Evolutionary conservation across 2,888 invertebrate genomes (phyloP), one percentile per base, ranked within the genome.

Genomic region (Abrostola tripartita): DNA sequence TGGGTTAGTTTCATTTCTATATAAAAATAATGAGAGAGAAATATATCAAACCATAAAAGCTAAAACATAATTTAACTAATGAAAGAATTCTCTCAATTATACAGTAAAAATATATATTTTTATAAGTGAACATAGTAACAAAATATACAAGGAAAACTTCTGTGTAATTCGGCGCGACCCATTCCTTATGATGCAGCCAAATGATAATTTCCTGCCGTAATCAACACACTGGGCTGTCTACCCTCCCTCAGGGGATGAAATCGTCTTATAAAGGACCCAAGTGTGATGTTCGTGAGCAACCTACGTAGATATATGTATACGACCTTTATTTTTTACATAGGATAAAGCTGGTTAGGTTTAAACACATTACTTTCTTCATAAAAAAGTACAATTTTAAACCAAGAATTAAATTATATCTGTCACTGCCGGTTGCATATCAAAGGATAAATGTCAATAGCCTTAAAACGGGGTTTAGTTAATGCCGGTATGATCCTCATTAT

Each of bases 171-270:
- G 10, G 14, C 40, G 10, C 47, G 51, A 37, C 56, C 42, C 64
- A 70, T 74, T 65, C 65, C 65, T 74, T 68, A 74, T 65, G 62
- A 53, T 59, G 55, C 54, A 64, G 14, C 44, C 44, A 52, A 76
- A 69, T 74, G 54, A 68, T 77, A 74, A 77, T 71, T 69, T 76
- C 60, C 63, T 40, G 50, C 4, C 35, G 54, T 69, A 63, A 77
- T 69, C 57, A 71, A 66, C 63, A 52, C 65, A 42, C 49, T 57
- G 61, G 61, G 56, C 6, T 36, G 49, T 61, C 57, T 59, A 4
- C 11, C 35, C 7, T 8, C 42, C 35, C 47, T 54, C 40, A 8
- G 10, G 41, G 42, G 51, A 47, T 38, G 24, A 71, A 66, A 58
- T 47, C 0, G 5, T 47, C 0, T 57, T 49, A n/a, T 41, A 8